Base-by-base conservation (phyloP, 2,797 vertebrate species). In the Phataginus tricuspis region DNA sequence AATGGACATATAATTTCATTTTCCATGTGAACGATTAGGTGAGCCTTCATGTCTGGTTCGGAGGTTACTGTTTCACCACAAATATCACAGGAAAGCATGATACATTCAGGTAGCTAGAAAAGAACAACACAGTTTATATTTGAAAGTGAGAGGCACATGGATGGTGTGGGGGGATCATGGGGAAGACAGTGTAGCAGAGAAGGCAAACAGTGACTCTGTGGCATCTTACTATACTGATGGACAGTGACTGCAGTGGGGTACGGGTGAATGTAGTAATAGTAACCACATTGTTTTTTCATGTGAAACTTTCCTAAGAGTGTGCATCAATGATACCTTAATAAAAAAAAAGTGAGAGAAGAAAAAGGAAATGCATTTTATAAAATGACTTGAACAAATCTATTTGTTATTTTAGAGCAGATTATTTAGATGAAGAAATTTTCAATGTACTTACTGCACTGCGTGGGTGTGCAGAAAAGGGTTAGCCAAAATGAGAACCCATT, bases 41-140 rank as follows among this genome's bases (percentile, higher is more conserved):
- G 99, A 9, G 98, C 98, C 98, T 98, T 99, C 99, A 99, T 98
- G 75, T 99, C 99, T 31, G 98, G 97, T 83, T 99, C 99, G 85
- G 98, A 98, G 45, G 98, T 29, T 4, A 99, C 92, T 77, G 98
- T 98, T 97, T 99, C 98, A 23, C 99, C 98, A 95, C 99, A 99
- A 94, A 99, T 99, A 55, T 99, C 99, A 98, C 99, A 99, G 23
- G 98, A 98, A 61, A 99, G 96, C 99, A 99, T 99, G 96, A 11
- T 75, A 82, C 31, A 78, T 49, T 45, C 37, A 51, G 42, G 51
- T 45, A 78, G 63, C 97, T 97, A 75, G 68, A 90, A 96, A 86
- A 88, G 15, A 94, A 79, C 18, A 95, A 27, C 21, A 45, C 31
- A 66, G 57, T 59, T 90, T 74, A 87, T 68, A 31, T 66, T 92